Base-by-base conservation (phyloP, 2,888 invertebrate species). In the Xanthorhoe spadicearia region DNA sequence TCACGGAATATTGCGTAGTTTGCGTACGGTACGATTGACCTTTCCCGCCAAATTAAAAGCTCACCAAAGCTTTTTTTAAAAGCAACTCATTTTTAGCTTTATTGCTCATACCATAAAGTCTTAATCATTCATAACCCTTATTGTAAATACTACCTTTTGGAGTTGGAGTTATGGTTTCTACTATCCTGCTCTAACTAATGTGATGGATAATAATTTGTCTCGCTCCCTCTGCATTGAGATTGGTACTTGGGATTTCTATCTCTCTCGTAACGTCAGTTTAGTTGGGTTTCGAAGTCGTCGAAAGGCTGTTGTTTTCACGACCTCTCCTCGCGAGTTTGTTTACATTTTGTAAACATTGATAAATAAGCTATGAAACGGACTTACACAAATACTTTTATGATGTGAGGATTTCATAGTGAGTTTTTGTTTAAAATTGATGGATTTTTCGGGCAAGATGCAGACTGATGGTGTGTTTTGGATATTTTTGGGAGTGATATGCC, bases 31-130 rank as follows among this genome's bases (percentile, higher is more conserved):
- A 70, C 71, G 23, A 23, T 23, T 76, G 76, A 78, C 77, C 75
- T 85, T 88, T 88, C 88, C 88, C 88, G 88, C 88, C 88, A 86
- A 83, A 78, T 82, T 74, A 68, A 77, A 73, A 78, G 74, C 71
- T 74, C 71, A 66, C 53, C 64, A 43, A 56, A 72, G 69, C 71
- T 76, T 35, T 43, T 18, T 17, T 8, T 8, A 0, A 13, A 18
- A 38, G 15, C 35, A 52, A 28, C 38, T 4, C 3, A 72, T 62
- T 68, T 67, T 71, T 7, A 35, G 61, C 63, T 56, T 46, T 76
- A 72, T 0, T 0, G 0, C 0, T 2, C 0, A 0, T 0, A 0
- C 0, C 0, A 51, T 62, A 77, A 52, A 64, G 66, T 66, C 35
- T 10, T 55, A 51, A 35, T 35, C 15, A 48, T 9, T n/a, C 15